Base-by-base conservation (phyloP, 2,888 invertebrate species). In the Callinectes sapidus region DNA sequence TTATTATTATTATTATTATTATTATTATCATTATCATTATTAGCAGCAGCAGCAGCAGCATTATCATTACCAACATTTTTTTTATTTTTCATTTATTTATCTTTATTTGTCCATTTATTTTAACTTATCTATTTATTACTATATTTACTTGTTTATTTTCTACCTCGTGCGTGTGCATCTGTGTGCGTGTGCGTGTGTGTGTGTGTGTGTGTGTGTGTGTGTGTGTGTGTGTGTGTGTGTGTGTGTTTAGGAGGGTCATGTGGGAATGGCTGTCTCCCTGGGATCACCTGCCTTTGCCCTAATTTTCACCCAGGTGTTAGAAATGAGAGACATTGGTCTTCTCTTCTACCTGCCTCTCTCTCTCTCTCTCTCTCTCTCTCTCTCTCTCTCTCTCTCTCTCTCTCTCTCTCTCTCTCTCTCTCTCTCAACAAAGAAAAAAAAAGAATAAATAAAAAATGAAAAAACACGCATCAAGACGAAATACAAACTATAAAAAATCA, bases 301-400 rank as follows among this genome's bases (percentile, higher is more conserved):
- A 90, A 90, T 90, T 90, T 54, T 90, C 90, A 90, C 90, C 90
- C 35, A 54, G 16, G 90, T 81, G 90, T 86, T 10, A 85, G 81
- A 42, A 54, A 54, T 71, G 39, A 71, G n/a, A 71, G 23, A 71
- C 28, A 54, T 28, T 55, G 32, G 8, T 55, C 55, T 28, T 55
- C 88, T 32, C 88, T 28, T 54, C 23, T 54, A 18, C 54, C 32
- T 88, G 88, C 88, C 55, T 0, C 55, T 55, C 55, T 55, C 32
- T 35, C 81, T 81, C 81, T 81, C 81, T 81, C 81, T 81, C 81
- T 81, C 81, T 81, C 81, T 81, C 81, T 81, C 81, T 81, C 81
- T 81, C 81, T 81, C 81, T 81, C 81, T 81, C 81, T 81, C 81
- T 81, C 81, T 81, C 81, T 81, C 81, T 81, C 81, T 81, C 81